These are phyloP conservation scores for Orientallactaga bullata DNA, from an alignment of 2,113 vertebrate genomes.

Conservation along the genomic window DNA sequence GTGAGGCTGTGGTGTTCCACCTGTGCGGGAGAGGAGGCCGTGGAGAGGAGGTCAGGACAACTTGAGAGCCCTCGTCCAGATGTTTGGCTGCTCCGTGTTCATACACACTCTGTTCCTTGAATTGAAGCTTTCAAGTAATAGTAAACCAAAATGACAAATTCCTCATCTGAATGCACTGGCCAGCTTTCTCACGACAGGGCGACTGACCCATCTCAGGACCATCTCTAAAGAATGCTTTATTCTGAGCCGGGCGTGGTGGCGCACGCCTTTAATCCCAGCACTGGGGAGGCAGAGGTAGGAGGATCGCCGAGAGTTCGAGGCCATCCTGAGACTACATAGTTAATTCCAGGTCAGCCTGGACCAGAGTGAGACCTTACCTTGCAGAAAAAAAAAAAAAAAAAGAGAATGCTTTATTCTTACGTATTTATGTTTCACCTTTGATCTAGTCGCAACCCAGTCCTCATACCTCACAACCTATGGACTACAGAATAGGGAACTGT, in stretches of 20 bases:
- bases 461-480: not conserved
- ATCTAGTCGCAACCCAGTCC: not conserved
- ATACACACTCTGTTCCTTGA: not conserved
- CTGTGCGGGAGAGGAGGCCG: not conserved
- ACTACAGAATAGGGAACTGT: not conserved
- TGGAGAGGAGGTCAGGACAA: not conserved
- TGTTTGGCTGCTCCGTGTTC: not conserved
- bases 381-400: too few species aligned
- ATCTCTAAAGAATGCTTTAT: not conserved
- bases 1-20: not conserved
- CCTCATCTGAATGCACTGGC: not conserved
- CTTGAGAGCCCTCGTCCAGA: accelerated
- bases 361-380: too few species aligned
- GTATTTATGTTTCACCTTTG: not conserved
- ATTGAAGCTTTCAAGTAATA: not conserved
- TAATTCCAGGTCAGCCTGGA: too few species aligned
- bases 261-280: too few species aligned
- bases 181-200: not conserved
- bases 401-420: too few species aligned
- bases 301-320: too few species aligned
- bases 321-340: too few species aligned
- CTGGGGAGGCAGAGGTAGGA: too few species aligned
- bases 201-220: not conserved
- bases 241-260: too few species aligned
- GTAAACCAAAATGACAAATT: not conserved